These are phyloP conservation scores for Emydura subglobosa DNA, from an alignment of 2,113 vertebrate species.

Conservation along the genomic window DNA sequence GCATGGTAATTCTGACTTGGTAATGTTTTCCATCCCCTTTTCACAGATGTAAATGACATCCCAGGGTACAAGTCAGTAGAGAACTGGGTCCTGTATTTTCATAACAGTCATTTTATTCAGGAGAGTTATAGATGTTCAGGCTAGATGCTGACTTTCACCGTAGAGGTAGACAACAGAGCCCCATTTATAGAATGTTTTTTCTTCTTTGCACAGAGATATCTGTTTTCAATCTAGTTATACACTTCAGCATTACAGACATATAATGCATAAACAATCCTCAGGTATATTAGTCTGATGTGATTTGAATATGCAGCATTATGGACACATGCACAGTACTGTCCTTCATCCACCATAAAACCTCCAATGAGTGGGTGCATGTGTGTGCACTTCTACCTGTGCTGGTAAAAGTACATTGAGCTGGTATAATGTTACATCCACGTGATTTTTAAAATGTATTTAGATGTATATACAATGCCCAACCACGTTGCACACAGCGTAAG, in stretches of 20 bases:
- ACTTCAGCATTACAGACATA: not conserved
- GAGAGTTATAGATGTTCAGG: not conserved
- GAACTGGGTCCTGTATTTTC: not conserved
- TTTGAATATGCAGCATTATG: not conserved
- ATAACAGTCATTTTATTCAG: not conserved
- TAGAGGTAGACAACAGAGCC: not conserved
- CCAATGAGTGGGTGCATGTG: too few relatives aligned
- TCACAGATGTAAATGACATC: accelerated
- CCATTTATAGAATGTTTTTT: not conserved
- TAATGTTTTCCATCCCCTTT: not conserved
- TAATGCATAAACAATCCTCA: not conserved
- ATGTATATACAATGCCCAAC: not conserved
- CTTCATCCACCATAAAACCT: not conserved
- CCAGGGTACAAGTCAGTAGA: not conserved
- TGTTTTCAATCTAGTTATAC: not conserved
- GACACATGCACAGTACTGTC: not conserved
- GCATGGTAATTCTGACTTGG: not conserved
- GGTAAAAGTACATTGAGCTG: not conserved
- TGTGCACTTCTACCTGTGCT: not conserved
- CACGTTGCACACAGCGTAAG: not conserved
- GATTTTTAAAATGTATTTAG: not conserved
- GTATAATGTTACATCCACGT: not conserved
- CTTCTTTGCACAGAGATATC: accelerated
- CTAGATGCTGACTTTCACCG: not conserved
- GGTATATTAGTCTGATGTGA: not conserved